Percentiles rank a stretch among this genome's conserved stretches.
phyloP scores from a whole-genome alignment of 2,797 vertebrate genomes.

The Catamblyrhynchus diadema region DNA sequence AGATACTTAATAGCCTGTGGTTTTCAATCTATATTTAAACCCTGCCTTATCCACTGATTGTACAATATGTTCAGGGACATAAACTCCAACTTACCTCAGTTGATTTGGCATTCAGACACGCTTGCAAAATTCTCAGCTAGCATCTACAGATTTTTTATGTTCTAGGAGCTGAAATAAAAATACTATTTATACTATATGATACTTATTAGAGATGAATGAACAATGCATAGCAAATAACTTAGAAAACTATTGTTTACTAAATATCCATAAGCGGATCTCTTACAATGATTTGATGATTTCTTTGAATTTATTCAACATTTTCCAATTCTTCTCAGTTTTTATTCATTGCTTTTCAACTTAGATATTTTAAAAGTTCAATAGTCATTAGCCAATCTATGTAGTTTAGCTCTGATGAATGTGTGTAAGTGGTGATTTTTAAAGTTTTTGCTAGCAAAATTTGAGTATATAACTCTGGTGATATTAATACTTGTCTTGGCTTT shows the following conservation, averaged over 20 bases:
- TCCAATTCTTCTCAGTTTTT: neutral
- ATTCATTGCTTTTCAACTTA: neutral
- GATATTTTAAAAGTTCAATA: neutral
- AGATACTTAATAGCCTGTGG: conserved; percentile 59
- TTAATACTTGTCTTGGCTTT: neutral
- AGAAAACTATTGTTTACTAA: neutral
- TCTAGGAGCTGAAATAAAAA: conserved; percentile 5
- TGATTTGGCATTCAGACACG: neutral
- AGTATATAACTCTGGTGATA: neutral
- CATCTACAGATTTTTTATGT: conserved; percentile 15
- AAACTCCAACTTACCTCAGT: conserved; percentile 52
- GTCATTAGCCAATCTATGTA: neutral
- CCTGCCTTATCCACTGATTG: conserved; percentile 19
- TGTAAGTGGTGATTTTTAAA: neutral
- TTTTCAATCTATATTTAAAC: conserved; percentile 66
- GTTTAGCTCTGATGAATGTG: neutral
- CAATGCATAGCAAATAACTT: neutral
- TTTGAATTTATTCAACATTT: neutral
- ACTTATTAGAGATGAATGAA: conserved; percentile 9
- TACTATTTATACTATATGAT: neutral
- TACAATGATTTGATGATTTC: neutral
- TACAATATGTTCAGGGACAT: conserved; percentile 59
- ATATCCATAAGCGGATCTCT: neutral
- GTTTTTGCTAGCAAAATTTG: neutral
- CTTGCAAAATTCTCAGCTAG: conserved; percentile 24